Base-by-base conservation (phyloP, 2,113 vertebrate genomes). In the Gavialis gangeticus region DNA sequence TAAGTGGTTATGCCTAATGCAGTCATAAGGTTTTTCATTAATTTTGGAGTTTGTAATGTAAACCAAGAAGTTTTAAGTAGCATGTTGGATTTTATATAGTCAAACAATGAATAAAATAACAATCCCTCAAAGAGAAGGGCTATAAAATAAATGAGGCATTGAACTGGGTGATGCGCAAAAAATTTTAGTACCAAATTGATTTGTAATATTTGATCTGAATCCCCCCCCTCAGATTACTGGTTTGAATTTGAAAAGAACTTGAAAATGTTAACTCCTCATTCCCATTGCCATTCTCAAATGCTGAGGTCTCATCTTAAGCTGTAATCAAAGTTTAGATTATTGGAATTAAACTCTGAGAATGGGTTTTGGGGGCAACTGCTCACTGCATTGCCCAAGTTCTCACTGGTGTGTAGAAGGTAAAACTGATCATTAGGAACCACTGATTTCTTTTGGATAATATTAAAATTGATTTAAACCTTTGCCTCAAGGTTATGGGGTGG, bases 131-230 rank as follows among this genome's bases (percentile, higher is more conserved):
- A 93, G 77, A 79, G 1, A 37, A 69, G 1, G 58, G 12, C 2
- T 64, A 11, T 77, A 83, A 83, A 82, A 64, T 30, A 88, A 75
- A 55, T 84, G 58, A n/a, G 69, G 63, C 81, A 87, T 71, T 54
- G 57, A 85, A n/a, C 12, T 15, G 9, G 1, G 1, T 21, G 1
- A 18, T 85, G 58, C 1, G 3, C 3, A 93, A 81, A 22, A 90
- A 46, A 87, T 84, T 82, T 77, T 63, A 82, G 75, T n/a, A 59
- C 60, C 21, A 12, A 80, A 54, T 24, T 54, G 18, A 0, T 21
- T 63, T 89, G 58, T 82, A 62, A 83, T 27, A 58, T 59, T 4
- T 89, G 54, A 66, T 5, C 28, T 64, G 54, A 73, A 77, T 76
- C 84, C 75, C 84, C 84, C 2, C 1, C 16, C 82, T 11, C 11